Conservation (phyloP, 2,797 vertebrate genomes). For the Fistularia commersonii region DNA sequence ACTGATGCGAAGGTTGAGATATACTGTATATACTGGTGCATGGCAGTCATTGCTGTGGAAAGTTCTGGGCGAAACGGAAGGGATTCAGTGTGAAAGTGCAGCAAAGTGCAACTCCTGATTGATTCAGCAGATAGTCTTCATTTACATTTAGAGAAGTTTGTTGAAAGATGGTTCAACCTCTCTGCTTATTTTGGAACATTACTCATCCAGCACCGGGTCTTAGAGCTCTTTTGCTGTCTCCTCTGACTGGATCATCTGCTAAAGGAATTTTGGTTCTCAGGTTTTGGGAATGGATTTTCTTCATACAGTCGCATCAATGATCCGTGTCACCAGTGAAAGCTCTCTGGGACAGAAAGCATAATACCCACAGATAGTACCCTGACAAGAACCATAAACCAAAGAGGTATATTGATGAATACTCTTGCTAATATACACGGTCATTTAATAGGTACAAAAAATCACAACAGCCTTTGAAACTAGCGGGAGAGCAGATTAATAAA, state of each 20-base stretch:
- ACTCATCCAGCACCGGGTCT: slow-evolving; percentile 38
- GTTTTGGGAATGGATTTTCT: slow-evolving; percentile 21
- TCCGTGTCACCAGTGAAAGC: slow-evolving; percentile 3
- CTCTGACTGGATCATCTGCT: slow-evolving; percentile 37
- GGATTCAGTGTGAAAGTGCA: slow-evolving; percentile 21
- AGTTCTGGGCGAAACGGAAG: slow-evolving; percentile 26
- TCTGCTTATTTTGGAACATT: slow-evolving; percentile 51
- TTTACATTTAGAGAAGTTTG: slow-evolving; percentile 37
- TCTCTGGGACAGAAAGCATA: slow-evolving; percentile 18
- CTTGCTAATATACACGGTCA: slow-evolving; percentile 3
- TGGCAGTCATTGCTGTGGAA: neutral
- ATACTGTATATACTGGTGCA: no score
- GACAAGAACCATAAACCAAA: slow-evolving; percentile 12
- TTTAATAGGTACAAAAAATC: slow-evolving; percentile 20
- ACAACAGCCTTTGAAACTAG: slow-evolving; percentile 13
- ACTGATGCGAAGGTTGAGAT: no score
- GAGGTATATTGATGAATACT: slow-evolving; percentile 1
- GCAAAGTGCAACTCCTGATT: slow-evolving; percentile 22
- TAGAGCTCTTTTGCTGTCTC: slow-evolving; percentile 16
- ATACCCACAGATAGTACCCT: slow-evolving; percentile 7
- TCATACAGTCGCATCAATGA: slow-evolving; percentile 13
- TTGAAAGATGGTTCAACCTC: slow-evolving; percentile 55
- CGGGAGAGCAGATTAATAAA: slow-evolving; percentile 12
- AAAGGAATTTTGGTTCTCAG: slow-evolving; percentile 33
- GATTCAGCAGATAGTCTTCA: slow-evolving; percentile 49